Base-by-base conservation (phyloP, 2,888 invertebrate species). In the Cephus runcator region DNA sequence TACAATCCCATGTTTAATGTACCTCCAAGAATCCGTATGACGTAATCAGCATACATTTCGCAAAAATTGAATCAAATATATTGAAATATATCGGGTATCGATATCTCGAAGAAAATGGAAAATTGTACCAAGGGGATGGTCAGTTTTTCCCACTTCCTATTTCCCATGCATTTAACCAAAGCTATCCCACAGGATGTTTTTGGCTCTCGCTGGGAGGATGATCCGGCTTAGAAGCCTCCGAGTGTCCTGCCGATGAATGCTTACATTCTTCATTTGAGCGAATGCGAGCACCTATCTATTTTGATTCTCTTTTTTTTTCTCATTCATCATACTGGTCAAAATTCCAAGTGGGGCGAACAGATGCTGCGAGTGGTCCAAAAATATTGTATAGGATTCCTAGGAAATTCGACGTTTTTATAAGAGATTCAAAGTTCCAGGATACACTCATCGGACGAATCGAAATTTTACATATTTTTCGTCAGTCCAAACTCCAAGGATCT, bases 151-250 rank as follows among this genome's bases (percentile, higher is more conserved):
- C 2, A 23, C 56, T 56, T 23, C 56, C 56, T 23, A 56, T 56
- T 56, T 56, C 56, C 23, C 56, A 56, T 56, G 56, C 56, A 23
- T 56, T 56, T 56, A 56, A 9, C 23, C 56, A 56, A 23, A 56
- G 23, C 9, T 56, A 56, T 23, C 56, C 56, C 84, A 84, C 85
- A 83, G 86, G 85, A 86, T 88, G 86, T 88, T 88, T 88, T 86
- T 87, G 87, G 83, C 87, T 87, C 87, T 84, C 87, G 84, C 85
- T 84, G 84, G 84, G 79, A 85, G 88, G 90, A 91, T 91, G 88
- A 91, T 91, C 91, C 91, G 87, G 90, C 90, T 91, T 90, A 91
- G 82, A 81, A 82, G 85, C 85, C 84, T 87, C 77, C 80, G 81
- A 23, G 56, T 56, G 56, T 56, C 56, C 56, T 56, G 23, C 9